Percentiles rank a stretch among this genome's conserved stretches.
These are phyloP conservation scores for Semibalanus balanoides DNA, from an alignment of 1,140 invertebrate species.

Conservation along the genomic window DNA sequence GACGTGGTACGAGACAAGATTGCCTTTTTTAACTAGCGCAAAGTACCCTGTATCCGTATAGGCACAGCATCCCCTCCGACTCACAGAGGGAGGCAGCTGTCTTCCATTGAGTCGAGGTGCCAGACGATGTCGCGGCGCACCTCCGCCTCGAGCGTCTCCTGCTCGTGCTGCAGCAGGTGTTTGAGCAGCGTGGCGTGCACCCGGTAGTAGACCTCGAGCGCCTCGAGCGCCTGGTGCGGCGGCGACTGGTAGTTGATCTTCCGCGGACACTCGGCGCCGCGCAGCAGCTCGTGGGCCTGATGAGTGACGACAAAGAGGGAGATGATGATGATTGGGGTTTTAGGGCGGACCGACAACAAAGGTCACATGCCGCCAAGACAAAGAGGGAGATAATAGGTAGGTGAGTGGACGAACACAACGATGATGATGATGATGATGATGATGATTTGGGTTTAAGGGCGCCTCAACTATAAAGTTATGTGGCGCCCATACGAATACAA, in stretches of 20 bases:
- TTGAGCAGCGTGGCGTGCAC: conserved; percentile 72
- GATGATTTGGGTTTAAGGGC: too few relatives aligned
- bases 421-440: too few relatives aligned
- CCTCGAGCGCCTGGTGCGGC: conserved; percentile 70
- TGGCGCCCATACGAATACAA: too few relatives aligned
- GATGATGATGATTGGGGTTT: too few relatives aligned
- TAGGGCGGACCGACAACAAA: too few relatives aligned
- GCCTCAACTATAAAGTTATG: too few relatives aligned
- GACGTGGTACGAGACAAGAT: too few relatives aligned
- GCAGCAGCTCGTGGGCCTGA: conserved; percentile 52
- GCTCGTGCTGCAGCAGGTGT: conserved; percentile 52
- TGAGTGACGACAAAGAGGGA: conserved; percentile 25
- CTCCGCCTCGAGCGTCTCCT: conserved; percentile 29
- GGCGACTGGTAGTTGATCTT: conserved; percentile 73
- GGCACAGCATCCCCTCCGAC: neutral
- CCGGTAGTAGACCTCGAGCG: conserved; percentile 54
- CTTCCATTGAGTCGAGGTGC: neutral
- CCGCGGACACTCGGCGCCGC: conserved; percentile 65
- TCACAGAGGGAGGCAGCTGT: neutral
- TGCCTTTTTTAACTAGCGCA: too few relatives aligned
- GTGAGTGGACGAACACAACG: too few relatives aligned
- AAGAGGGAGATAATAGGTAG: too few relatives aligned
- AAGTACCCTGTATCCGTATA: too few relatives aligned
- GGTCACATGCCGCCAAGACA: too few relatives aligned
- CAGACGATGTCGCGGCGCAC: conserved; percentile 25